Conservation (phyloP, 2,113 vertebrate species). For the Urocynchramus pylzowi region DNA sequence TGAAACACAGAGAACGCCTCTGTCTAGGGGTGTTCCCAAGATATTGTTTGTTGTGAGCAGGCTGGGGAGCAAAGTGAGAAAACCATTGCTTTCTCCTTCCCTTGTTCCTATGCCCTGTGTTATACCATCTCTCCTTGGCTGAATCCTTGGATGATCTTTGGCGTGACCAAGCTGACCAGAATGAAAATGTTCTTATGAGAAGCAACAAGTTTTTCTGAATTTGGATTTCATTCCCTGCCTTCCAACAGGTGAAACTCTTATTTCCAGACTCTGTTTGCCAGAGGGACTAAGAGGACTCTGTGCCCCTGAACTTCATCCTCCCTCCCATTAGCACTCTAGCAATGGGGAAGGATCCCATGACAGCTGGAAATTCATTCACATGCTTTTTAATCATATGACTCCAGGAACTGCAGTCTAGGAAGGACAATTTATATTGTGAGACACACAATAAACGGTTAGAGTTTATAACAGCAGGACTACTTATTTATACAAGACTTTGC, state of each 20-base stretch:
- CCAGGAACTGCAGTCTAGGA: background rate
- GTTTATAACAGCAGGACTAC: background rate
- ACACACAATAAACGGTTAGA: background rate
- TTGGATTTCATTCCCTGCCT: background rate
- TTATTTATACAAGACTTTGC: background rate
- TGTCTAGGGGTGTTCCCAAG: background rate
- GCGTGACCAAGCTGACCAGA: background rate
- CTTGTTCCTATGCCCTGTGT: background rate
- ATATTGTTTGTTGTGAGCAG: accelerated
- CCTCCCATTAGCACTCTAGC: background rate
- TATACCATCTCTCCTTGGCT: background rate
- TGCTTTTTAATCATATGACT: background rate
- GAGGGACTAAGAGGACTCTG: background rate
- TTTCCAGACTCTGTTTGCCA: background rate
- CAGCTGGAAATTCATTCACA: constrained; percentile 29
- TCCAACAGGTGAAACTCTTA: background rate
- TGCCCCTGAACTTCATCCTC: background rate
- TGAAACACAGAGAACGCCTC: background rate
- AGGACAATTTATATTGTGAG: background rate
- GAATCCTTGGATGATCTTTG: background rate
- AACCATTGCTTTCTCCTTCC: background rate
- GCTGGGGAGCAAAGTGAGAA: background rate
- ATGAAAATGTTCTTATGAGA: background rate
- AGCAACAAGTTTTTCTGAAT: background rate
- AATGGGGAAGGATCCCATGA: background rate